Evolutionary conservation across 2,113 vertebrate genomes (phyloP), one percentile per base, ranked within the genome.

Genomic region (Oncorhynchus tshawytscha): DNA sequence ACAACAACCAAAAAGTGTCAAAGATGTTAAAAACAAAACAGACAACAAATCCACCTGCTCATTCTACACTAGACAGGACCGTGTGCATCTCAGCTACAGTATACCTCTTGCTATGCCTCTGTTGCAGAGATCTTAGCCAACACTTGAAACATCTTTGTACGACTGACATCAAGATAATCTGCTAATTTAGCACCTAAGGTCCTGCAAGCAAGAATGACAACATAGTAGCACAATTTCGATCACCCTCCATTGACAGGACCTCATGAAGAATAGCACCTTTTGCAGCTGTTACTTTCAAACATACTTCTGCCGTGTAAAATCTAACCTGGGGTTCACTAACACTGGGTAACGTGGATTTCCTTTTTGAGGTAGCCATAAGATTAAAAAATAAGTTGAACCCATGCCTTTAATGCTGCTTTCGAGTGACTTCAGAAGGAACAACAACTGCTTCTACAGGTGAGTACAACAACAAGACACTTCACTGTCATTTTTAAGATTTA

Each of bases 401-500:
- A 92, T 92, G 92, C 90, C 85, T 93, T 86, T 92, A 84, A 87
- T 82, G 84, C 76, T 88, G 82, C 74, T 89, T 45, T 90, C 87
- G 83, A 92, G 89, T 80, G 79, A 88, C 85, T 85, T 87, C 15
- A 45, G 65, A 72, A 80, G 68, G 48, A 34, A 70, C 66, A 31
- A 70, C 66, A 77, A 82, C 62, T 59, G 31, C 67, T 68, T 67
- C 68, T 76, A 75, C 74, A 82, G 78, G 75, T 25, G 20, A 69
- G 67, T 90, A 93, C 90, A 92, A 94, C 91, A 93, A 89, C 91
- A 91, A 94, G 92, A 94, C 92, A 91, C 90, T 90, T 92, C 84
- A 87, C 92, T 93, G 90, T 94, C 92, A 93, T 93, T 95, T 95
- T 95, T 92, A 92, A 93, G 89, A 93, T 95, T 95, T 95, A 95